A percentile compares a stretch with the other conserved stretches of the same genome.
Conservation (phyloP, 1,140 invertebrate species). For the Carcinoscorpius rotundicauda region DNA sequence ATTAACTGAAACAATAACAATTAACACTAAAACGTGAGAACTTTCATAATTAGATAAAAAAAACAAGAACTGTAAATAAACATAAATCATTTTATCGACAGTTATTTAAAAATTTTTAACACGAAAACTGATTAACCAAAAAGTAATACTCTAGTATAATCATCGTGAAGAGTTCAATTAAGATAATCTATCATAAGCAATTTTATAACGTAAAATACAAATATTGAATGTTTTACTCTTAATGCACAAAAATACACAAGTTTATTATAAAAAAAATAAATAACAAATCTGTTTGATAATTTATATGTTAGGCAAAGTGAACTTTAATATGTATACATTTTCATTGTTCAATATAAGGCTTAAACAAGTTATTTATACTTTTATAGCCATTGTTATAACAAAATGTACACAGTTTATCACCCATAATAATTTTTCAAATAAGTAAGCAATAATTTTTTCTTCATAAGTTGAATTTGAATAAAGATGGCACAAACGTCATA, state of each 20-base stretch:
- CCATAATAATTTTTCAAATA: too few species aligned
- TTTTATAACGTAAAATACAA: too few species aligned
- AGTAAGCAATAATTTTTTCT: background rate
- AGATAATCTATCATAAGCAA: too few species aligned
- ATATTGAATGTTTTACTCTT: too few species aligned
- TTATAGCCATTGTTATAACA: background rate
- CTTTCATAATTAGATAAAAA: background rate
- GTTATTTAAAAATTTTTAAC: background rate
- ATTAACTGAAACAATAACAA: too few species aligned
- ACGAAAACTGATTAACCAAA: background rate
- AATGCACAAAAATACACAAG: too few species aligned
- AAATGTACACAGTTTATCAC: background rate
- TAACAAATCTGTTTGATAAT: too few species aligned
- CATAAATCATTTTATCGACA: background rate
- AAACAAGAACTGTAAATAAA: background rate
- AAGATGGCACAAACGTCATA: background rate
- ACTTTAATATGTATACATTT: too few species aligned
- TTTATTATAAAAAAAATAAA: too few species aligned
- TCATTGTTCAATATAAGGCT: too few species aligned
- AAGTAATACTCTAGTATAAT: background rate
- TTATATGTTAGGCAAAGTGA: too few species aligned
- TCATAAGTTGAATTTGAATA: background rate
- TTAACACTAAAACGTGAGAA: background rate
- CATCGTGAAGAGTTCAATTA: too few species aligned
- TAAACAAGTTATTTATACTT: background rate